Conservation (phyloP, 2,888 invertebrate species). For the Agonopterix subpropinquella region DNA sequence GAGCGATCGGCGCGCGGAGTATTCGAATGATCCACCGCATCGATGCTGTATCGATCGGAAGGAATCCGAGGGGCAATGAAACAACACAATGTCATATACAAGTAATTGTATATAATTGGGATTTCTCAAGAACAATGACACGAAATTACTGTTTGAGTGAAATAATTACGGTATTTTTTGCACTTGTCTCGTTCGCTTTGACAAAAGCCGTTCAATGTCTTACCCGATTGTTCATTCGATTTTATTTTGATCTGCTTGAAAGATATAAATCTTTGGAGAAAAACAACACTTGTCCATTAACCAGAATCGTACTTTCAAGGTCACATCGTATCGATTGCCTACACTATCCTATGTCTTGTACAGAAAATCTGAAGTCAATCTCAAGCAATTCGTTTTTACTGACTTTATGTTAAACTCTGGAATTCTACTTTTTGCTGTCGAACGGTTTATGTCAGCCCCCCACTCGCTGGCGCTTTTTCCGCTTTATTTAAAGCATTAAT, state of each 20-base stretch:
- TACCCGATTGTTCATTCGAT: conserved; percentile 37
- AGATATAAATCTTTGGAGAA: conserved; percentile 2
- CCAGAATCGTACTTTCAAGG: background rate
- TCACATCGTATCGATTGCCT: conserved; percentile 4
- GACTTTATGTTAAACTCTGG: conserved; percentile 37
- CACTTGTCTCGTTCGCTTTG: conserved; percentile 48
- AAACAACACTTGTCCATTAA: background rate
- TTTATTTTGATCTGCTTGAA: conserved; percentile 16
- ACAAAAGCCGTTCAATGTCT: conserved; percentile 39
- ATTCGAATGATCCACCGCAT: conserved; percentile 51
- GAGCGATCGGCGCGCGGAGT: conserved; percentile 35
- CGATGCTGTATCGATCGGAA: conserved; percentile 61
- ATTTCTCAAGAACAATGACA: conserved; percentile 73
- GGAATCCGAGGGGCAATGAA: conserved; percentile 42
- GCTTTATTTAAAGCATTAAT: conserved; percentile 69
- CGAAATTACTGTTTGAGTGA: conserved; percentile 67
- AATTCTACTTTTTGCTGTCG: conserved; percentile 46
- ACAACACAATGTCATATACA: conserved; percentile 67
- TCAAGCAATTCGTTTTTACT: conserved; percentile 30
- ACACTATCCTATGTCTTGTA: conserved; percentile 13
- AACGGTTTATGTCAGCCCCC: conserved; percentile 69
- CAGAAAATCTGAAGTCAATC: conserved; percentile 25
- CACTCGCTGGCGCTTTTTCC: conserved; percentile 55
- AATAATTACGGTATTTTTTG: conserved; percentile 67
- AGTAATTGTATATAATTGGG: conserved; percentile 75